These are phyloP conservation scores for Coelinius sp. DNA, from an alignment of 2,888 invertebrate genomes.

Conservation along the genomic window DNA sequence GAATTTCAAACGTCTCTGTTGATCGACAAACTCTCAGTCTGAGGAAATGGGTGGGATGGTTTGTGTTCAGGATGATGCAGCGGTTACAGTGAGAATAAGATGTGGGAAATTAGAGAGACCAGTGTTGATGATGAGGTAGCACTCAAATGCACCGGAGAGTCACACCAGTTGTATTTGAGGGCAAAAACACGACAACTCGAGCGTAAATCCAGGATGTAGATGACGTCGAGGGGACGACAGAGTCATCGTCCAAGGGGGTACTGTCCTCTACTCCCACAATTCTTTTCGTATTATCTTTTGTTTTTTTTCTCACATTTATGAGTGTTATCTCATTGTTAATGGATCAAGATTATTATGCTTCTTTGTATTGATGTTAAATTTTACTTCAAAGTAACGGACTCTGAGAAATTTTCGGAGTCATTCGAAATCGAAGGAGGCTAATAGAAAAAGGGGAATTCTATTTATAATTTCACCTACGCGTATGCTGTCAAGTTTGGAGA, in stretches of 20 bases:
- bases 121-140: constrained; percentile 28
- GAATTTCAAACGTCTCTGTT: neutral
- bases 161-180: constrained; percentile 30
- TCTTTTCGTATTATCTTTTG: constrained; percentile 36
- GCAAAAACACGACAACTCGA: constrained; percentile 53
- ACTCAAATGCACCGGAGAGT: constrained; percentile 32
- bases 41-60: neutral
- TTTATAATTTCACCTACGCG: constrained; percentile 67
- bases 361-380: too few species aligned
- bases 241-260: constrained; percentile 45
- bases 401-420: constrained; percentile 28
- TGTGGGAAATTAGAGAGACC: neutral
- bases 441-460: constrained; percentile 61
- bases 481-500: constrained; percentile 39
- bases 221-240: constrained; percentile 40
- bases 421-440: constrained; percentile 65
- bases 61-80: neutral
- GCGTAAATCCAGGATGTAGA: constrained; percentile 54
- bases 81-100: constrained; percentile 1
- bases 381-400: neutral
- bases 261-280: constrained; percentile 39
- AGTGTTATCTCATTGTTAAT: neutral
- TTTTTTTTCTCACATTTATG: neutral
- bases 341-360: neutral
- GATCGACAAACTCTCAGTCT: neutral